phyloP scores from a whole-genome alignment of 2,113 vertebrate species.

The Cyphomyrus discorhynchus region DNA sequence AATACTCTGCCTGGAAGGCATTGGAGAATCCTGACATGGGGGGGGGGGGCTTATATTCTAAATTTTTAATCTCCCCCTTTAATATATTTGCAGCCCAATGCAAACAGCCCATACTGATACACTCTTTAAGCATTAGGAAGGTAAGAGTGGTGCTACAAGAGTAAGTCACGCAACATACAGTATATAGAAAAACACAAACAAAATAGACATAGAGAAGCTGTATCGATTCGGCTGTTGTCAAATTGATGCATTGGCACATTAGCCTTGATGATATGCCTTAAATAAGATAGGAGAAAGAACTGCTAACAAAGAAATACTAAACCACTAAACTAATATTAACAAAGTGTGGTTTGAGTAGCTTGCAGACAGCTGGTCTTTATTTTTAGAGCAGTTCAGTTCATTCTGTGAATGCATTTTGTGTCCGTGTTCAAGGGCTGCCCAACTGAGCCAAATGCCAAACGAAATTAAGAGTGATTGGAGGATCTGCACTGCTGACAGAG shows the following conservation, averaged over 20 bases:
- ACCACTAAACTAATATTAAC: slow-evolving; percentile 5
- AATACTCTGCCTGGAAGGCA: neutral
- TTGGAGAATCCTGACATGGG: slow-evolving; percentile 21
- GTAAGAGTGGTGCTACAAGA: neutral
- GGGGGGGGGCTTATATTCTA: neutral
- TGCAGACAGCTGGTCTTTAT: slow-evolving; percentile 5
- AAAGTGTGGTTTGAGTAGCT: neutral
- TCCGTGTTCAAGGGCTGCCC: slow-evolving; percentile 57
- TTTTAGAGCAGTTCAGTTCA: slow-evolving; percentile 51
- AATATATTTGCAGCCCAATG: neutral
- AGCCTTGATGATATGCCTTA: neutral
- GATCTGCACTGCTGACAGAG: slow-evolving; percentile 65
- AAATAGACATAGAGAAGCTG: neutral
- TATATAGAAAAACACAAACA: neutral
- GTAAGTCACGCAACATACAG: no score
- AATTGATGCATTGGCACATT: neutral
- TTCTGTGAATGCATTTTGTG: slow-evolving; percentile 29
- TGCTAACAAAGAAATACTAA: slow-evolving; percentile 9
- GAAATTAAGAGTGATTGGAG: slow-evolving; percentile 79
- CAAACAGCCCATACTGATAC: slow-evolving; percentile 1
- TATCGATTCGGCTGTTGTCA: neutral
- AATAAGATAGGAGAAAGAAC: slow-evolving; percentile 28
- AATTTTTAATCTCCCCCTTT: slow-evolving; percentile 21
- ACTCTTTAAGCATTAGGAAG: neutral
- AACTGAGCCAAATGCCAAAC: slow-evolving; percentile 78